Evolutionary conservation across 2,888 invertebrate genomes (phyloP).

Genomic region (Dione vanillae): DNA sequence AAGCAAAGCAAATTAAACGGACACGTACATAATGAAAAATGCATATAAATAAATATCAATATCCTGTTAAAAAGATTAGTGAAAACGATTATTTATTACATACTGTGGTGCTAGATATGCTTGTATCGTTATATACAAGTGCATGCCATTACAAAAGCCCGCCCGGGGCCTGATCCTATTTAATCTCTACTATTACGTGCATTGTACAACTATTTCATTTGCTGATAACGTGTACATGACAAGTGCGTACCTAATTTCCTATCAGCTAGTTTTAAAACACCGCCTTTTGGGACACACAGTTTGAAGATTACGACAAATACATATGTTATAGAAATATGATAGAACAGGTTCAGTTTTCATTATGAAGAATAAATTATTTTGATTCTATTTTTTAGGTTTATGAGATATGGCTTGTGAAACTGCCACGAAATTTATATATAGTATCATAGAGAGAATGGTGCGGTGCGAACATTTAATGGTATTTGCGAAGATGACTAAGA

Average conservation of each 20-base stretch:
- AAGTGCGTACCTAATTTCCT: conserved; percentile 46
- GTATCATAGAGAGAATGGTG: no score
- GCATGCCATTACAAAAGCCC: conserved; percentile 20
- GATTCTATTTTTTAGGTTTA: no score
- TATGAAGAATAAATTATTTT: no score
- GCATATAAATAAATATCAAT: neutral
- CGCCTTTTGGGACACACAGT: conserved; percentile 1
- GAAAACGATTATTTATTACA: neutral
- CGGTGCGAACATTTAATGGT: no score
- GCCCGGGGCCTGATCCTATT: conserved; percentile 13
- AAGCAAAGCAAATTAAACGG: no score
- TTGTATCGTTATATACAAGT: conserved; percentile 11
- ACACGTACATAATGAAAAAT: no score
- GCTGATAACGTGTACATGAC: conserved; percentile 47
- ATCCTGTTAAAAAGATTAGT: neutral
- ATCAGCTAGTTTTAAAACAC: conserved; percentile 28
- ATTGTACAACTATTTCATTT: conserved; percentile 40
- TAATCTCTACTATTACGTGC: conserved; percentile 18
- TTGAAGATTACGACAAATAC: no score
- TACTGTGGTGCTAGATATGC: neutral
- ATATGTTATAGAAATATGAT: no score
- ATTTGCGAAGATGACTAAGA: no score
- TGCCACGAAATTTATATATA: no score
- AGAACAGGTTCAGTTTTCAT: no score
- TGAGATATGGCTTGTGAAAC: no score